Base-by-base conservation (phyloP, 2,888 invertebrate species). In the Hesperia comma region DNA sequence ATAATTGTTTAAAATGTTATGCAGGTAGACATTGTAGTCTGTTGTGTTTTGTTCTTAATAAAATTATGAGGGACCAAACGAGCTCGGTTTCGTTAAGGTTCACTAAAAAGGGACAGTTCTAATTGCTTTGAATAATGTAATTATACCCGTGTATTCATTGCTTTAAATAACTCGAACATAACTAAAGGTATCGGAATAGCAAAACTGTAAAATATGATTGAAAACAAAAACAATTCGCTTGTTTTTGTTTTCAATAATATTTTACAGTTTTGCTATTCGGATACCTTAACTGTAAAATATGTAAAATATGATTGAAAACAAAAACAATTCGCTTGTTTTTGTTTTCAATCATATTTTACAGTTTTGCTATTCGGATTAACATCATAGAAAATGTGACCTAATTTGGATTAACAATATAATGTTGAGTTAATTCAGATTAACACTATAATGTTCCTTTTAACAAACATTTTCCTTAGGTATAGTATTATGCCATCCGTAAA, bases 71-170 rank as follows among this genome's bases (percentile, higher is more conserved):
- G 78, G 81, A 81, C 79, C 74, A 79, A 73, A 66, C 61, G 76
- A 77, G 72, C 76, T 71, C 79, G 80, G 80, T 81, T 79, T 77
- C 75, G 75, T 78, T 81, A 81, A 78, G 79, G 80, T 70, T 75
- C 76, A 77, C 79, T 77, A 79, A 82, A 85, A 84, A 83, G 87
- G 83, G 79, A 79, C 75, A 77, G 72, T 75, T 80, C 78, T 87
- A 86, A 88, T 87, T 85, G 82, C 82, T 83, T 79, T 85, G 80
- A 86, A 88, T 85, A 82, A 86, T 82, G 79, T 80, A 79, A 73
- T 74, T 75, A 76, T 79, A 75, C 73, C 76, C 74, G 74, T 70
- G 73, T 78, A 78, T 79, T 78, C 78, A 81, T 81, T 75, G 73
- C 71, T 72, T n/a, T 73, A 70, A 73, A 75, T 75, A 78, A 75